Base-by-base conservation (phyloP, 2,113 vertebrate genomes). In the Amia ocellicauda region DNA sequence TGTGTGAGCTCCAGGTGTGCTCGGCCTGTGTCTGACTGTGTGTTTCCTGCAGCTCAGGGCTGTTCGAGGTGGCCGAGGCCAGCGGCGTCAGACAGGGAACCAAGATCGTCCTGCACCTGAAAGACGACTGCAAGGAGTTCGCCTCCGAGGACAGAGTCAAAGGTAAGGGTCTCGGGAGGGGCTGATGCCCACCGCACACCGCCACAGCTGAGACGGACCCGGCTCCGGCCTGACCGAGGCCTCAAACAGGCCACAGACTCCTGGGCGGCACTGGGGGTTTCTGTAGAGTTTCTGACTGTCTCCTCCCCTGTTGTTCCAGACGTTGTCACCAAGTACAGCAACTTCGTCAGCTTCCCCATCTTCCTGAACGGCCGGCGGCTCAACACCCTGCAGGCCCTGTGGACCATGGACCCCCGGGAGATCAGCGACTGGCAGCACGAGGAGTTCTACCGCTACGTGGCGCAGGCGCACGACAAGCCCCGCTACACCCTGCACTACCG, bases 261-360 rank as follows among this genome's bases (percentile, higher is more conserved):
- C 57, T 59, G 19, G 0, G 16, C 24, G 42, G 26, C 22, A 28
- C 22, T 19, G 51, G 22, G 9, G 11, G 24, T 28, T 17, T 64
- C 31, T 20, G 51, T 63, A 23, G n/a, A 19, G n/a, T 49, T 22
- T 70, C 16, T 68, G 4, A 11, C 0, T 41, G 4, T 74, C 40
- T 67, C 36, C 43, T 31, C 24, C 77, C 19, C 64, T 64, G 31
- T 71, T 74, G 10, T 79, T 87, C 10, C 85, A 99, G 97, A 94
- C 53, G 92, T 98, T 63, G 92, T 98, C 26, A 96, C 89, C 20
- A 98, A 98, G 72, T 99, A 99, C 79, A 99, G 97, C 84, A 98
- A 99, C 84, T 99, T 99, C 36, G 89, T 99, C 74, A 95, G 92
- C 80, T 98, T 96, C 64, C 93, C 97, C 0, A 81, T 99, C 64